Evolutionary conservation across 2,113 vertebrate genomes (phyloP).

Genomic region (Embiotoca jacksoni): DNA sequence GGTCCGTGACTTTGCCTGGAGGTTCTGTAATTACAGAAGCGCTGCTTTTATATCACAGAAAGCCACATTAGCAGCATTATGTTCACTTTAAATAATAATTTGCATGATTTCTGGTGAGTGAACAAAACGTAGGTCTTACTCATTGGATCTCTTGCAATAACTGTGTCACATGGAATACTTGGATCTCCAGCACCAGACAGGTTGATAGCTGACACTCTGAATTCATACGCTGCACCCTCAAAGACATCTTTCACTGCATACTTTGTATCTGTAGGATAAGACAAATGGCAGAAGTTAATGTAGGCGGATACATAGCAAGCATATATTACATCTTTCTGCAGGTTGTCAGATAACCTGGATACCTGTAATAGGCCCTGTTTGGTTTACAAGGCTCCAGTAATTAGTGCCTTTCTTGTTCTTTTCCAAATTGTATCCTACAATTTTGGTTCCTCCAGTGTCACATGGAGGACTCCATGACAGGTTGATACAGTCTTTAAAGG

Average conservation of each 20-base stretch:
- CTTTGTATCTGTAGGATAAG: slow-evolving; percentile 81
- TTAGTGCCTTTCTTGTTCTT: slow-evolving; percentile 90
- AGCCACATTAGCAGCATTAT: background rate
- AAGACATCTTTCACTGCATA: slow-evolving; percentile 84
- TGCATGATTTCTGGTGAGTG: background rate
- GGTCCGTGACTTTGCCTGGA: slow-evolving; percentile 88
- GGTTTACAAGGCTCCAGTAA: slow-evolving; percentile 87
- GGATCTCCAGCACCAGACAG: slow-evolving; percentile 87
- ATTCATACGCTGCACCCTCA: slow-evolving; percentile 89
- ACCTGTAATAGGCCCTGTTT: slow-evolving; percentile 84
- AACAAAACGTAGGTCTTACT: slow-evolving; percentile 80
- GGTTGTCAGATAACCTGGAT: background rate
- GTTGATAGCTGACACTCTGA: slow-evolving; percentile 90
- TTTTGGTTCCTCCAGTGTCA: slow-evolving; percentile 83
- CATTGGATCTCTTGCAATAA: slow-evolving; percentile 85
- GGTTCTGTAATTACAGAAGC: slow-evolving; percentile 79
- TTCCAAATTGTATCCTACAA: slow-evolving; percentile 90
- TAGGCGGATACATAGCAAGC: background rate
- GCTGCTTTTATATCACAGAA: slow-evolving; percentile 3
- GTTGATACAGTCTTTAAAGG: slow-evolving; percentile 85
- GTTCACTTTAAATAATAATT: background rate
- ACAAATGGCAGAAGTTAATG: background rate
- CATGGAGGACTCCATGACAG: slow-evolving; percentile 86
- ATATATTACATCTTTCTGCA: background rate
- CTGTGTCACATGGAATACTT: slow-evolving; percentile 84